Conservation (phyloP, 2,888 invertebrate species). For the Tenthredo scrophulariae region DNA sequence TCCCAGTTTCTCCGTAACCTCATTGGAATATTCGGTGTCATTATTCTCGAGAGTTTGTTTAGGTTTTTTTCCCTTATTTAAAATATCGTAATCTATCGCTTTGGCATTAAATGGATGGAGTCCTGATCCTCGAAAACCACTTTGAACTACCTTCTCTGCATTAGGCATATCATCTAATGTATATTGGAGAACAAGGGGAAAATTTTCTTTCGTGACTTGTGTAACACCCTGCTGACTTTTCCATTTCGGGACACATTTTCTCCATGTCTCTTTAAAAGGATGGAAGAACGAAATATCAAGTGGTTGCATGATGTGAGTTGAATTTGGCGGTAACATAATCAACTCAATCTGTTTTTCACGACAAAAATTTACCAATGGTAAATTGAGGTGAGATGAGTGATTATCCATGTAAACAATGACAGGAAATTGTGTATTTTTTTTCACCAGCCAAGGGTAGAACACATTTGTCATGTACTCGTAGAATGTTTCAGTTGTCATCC, state of each 20-base stretch:
- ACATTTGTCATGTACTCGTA: not conserved
- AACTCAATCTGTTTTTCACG: not conserved
- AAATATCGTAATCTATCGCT: too few species aligned
- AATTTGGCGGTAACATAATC: not conserved
- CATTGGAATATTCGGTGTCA: too few species aligned
- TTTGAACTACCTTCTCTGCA: too few species aligned
- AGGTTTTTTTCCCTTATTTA: too few species aligned
- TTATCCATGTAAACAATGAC: not conserved
- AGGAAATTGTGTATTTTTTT: not conserved
- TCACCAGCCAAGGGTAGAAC: not conserved
- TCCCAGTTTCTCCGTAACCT: too few species aligned
- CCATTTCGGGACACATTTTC: not conserved
- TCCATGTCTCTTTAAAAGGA: not conserved
- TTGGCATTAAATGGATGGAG: too few species aligned
- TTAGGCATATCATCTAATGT: too few species aligned
- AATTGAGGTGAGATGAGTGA: not conserved
- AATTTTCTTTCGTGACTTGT: too few species aligned
- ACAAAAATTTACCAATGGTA: not conserved
- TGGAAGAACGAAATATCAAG: not conserved
- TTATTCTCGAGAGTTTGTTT: too few species aligned
- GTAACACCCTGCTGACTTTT: too few species aligned
- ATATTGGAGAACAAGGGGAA: too few species aligned
- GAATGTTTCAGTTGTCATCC: conserved; percentile 9
- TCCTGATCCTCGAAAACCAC: too few species aligned
- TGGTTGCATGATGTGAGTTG: not conserved